Percentiles rank a stretch among this genome's conserved stretches.
phyloP scores from a whole-genome alignment of 2,113 vertebrate species.

The Sturnira hondurensis region DNA sequence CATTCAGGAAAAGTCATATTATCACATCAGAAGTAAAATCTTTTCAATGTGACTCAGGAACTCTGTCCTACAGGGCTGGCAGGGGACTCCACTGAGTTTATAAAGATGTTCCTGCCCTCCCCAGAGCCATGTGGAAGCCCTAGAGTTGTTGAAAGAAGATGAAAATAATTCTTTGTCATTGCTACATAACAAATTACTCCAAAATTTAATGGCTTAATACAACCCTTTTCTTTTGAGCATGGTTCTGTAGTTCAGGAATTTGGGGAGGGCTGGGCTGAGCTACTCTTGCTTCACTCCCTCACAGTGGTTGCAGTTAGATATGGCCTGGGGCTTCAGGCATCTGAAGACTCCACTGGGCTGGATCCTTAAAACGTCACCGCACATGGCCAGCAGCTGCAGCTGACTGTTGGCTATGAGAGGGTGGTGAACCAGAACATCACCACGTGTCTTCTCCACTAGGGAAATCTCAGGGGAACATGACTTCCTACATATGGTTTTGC shows the following conservation, averaged over 20 bases:
- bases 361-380: background rate
- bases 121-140: background rate
- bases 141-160: background rate
- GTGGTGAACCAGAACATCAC: fast-evolving
- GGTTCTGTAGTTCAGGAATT: background rate
- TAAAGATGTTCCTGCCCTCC: background rate
- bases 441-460: background rate
- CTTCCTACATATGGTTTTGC: background rate
- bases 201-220: background rate
- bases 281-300: background rate
- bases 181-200: background rate
- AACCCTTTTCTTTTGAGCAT: background rate
- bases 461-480: background rate
- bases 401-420: background rate
- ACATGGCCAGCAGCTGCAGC: background rate
- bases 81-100: background rate
- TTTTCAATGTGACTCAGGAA: background rate
- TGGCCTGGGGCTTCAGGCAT: background rate
- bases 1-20: background rate
- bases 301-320: background rate
- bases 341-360: background rate
- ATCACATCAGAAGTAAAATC: background rate
- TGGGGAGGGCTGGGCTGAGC: background rate
- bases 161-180: background rate
- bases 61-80: background rate